Base-by-base conservation (phyloP, 1,140 invertebrate species). In the Bombus fervidus region DNA sequence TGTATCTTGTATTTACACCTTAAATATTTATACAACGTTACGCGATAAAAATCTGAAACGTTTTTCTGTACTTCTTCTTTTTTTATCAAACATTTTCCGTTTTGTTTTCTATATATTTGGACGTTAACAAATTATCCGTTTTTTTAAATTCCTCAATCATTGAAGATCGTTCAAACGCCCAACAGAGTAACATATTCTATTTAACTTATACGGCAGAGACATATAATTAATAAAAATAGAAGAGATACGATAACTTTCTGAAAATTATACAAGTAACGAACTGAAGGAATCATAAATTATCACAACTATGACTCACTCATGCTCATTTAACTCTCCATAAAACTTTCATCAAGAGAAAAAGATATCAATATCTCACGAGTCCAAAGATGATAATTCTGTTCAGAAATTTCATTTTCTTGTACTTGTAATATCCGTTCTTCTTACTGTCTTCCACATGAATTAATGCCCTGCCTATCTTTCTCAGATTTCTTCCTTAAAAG, bases 11-110 rank as follows among this genome's bases (percentile, higher is more conserved):
- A 88, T 90, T 74, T 90, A 90, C 89, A 90, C 22, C 77, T 90
- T 90, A 88, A 80, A 57, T 90, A 87, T 87, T 87, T 82, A 87
- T 81, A 90, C 83, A 90, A 90, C 31, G 77, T 90, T 84, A 83
- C 43, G 53, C 47, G 59, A 59, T 90, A 90, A 90, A 90, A 86
- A 83, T 87, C 69, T 69, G 15, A 71, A 75, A 74, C 64, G 53
- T 81, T 88, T n/a, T 28, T 80, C n/a, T n/a, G 25, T 79, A 31
- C 28, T 12, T 59, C 31, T 57, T 53, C 12, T 81, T 77, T 5
- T 34, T 31, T 71, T 34, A 10, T 78, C 34, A 79, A 37, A 62
- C 31, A 37, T 73, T 3, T 85, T 28, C 68, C 5, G 9, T 39
- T n/a, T 22, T 74, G 12, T n/a, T 53, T 43, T 18, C 10, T 37